Percentiles rank a stretch among this genome's conserved stretches.
phyloP scores from a whole-genome alignment of 2,113 vertebrate genomes.

The Pangasianodon gigas region DNA sequence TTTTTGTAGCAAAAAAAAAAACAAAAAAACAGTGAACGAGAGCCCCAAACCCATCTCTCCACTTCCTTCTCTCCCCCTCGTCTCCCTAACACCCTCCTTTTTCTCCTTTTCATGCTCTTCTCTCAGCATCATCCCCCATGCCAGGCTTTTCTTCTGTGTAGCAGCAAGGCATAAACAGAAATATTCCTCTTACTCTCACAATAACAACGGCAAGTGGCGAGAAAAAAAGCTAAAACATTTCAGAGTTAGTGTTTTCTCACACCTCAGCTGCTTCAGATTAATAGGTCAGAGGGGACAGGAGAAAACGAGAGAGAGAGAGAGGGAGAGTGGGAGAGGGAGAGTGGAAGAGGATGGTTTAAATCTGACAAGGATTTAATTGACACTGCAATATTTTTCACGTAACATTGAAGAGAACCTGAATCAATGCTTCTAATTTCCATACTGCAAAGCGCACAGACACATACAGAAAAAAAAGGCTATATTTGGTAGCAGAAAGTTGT shows the following conservation, averaged over 20 bases:
- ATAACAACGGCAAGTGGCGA: not conserved
- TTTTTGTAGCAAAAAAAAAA: not conserved
- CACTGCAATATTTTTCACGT: not conserved
- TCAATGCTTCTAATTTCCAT: not conserved
- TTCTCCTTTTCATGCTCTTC: slow-evolving; percentile 16
- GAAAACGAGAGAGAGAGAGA: not conserved
- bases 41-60: not conserved
- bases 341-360: too few relatives aligned
- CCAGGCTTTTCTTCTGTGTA: not conserved
- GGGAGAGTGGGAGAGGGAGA: not conserved
- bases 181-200: not conserved
- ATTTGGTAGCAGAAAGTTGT: too few relatives aligned
- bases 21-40: not conserved
- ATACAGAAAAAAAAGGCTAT: not conserved
- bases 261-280: not conserved
- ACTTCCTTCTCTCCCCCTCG: not conserved
- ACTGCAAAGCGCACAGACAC: not conserved
- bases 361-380: not conserved
- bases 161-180: slow-evolving; percentile 2
- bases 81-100: not conserved
- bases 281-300: not conserved
- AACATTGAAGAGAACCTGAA: not conserved
- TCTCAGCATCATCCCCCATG: slow-evolving; percentile 3
- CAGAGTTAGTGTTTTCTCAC: slow-evolving; percentile 6
- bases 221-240: not conserved